phyloP scores from a whole-genome alignment of 2,113 vertebrate genomes.

The Sinocyclocheilus grahami region DNA sequence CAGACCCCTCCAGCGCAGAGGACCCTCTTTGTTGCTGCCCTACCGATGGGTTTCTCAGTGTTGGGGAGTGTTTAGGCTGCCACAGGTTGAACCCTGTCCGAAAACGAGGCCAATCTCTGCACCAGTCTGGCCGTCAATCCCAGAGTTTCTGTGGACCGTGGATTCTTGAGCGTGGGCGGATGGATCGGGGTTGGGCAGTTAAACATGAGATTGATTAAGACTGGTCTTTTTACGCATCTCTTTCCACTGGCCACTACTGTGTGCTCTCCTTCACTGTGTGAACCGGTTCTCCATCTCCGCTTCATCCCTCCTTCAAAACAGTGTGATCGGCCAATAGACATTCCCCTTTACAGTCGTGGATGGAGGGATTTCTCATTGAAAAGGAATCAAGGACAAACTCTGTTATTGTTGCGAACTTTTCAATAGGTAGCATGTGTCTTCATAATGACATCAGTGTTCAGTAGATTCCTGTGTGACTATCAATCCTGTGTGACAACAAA shows the following conservation, averaged over 20 bases:
- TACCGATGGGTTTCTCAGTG: neutral
- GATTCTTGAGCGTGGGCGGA: neutral
- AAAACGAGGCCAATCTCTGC: neutral
- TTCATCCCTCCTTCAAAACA: neutral
- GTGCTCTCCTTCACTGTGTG: conserved; percentile 51
- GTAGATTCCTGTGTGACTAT: conserved; percentile 47
- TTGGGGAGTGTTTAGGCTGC: neutral
- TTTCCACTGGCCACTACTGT: conserved; percentile 42
- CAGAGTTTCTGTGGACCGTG: neutral
- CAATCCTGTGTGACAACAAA: neutral
- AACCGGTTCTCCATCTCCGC: conserved; percentile 23
- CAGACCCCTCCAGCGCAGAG: neutral
- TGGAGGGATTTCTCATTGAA: neutral
- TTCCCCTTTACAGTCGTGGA: conserved; percentile 24
- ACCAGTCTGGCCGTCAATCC: neutral
- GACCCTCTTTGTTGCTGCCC: neutral
- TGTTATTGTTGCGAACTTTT: conserved; percentile 27
- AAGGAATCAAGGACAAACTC: conserved; percentile 1
- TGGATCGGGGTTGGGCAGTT: neutral
- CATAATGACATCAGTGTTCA: conserved; percentile 47
- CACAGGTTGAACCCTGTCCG: neutral
- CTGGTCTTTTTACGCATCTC: conserved; percentile 18
- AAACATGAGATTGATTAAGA: neutral
- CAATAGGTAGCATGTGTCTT: conserved; percentile 46
- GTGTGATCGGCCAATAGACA: neutral